Conservation (phyloP, 30 jellyfish, hydroid and myxozoan genomes). For the Hydractinia echinata region DNA sequence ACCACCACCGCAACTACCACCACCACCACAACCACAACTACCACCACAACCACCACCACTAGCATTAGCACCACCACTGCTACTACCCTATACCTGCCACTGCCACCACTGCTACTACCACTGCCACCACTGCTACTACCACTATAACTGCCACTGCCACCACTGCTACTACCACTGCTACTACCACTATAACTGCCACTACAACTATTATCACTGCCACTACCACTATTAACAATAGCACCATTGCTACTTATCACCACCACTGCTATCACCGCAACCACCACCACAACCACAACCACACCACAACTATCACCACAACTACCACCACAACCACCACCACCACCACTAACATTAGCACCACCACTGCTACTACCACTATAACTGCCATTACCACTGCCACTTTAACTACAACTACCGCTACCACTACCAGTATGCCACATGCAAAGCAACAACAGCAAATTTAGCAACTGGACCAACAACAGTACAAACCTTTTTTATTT, state of each 20-base stretch:
- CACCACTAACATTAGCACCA: no score
- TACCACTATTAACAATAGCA: not conserved
- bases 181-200: not conserved
- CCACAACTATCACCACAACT: no score
- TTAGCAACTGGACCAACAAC: no score
- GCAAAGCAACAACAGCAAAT: no score
- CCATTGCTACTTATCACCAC: not conserved
- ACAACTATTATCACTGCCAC: not conserved
- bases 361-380: not conserved
- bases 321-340: no score
- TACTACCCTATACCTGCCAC: not conserved
- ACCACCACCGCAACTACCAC: no score
- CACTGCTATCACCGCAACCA: no score
- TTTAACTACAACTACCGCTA: not conserved
- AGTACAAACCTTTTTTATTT: no score
- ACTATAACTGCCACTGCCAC: not conserved
- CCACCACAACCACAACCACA: no score
- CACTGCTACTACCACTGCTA: constrained; percentile 2
- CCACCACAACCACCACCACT: no score
- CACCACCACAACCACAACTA: no score
- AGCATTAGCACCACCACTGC: not conserved
- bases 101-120: not conserved
- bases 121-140: no score
- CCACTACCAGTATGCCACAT: not conserved
- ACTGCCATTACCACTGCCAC: not conserved